Evolutionary conservation across 35 echinoderm and acorn worm genomes (phyloP).

Genomic region (Ophiothrix spiculata): DNA sequence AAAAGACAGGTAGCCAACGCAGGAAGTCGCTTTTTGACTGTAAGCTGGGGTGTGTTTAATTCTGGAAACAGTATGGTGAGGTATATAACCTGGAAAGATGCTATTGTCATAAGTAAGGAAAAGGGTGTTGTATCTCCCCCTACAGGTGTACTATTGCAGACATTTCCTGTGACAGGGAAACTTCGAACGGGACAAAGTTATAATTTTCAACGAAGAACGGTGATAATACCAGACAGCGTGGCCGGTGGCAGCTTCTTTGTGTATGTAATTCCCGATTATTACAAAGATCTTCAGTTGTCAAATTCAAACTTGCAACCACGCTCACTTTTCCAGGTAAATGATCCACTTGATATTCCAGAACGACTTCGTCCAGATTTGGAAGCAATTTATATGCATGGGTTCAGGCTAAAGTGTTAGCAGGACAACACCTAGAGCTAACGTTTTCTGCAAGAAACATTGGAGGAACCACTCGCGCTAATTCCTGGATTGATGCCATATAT

Average conservation of each 20-base stretch:
- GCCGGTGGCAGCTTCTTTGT: not conserved
- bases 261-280: slow-evolving; percentile 29
- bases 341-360: not conserved
- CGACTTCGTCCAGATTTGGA: not conserved
- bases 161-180: not conserved
- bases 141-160: not conserved
- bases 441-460: not conserved
- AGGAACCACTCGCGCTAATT: not conserved
- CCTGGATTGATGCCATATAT: not conserved
- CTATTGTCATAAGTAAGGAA: not conserved
- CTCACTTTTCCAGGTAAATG: not conserved
- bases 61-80: slow-evolving; percentile 23
- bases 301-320: not conserved
- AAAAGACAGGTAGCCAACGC: not conserved
- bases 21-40: not conserved
- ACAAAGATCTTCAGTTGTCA: not conserved
- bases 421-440: not conserved
- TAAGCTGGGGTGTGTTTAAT: slow-evolving; percentile 13
- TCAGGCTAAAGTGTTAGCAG: not conserved
- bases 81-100: slow-evolving; percentile 11
- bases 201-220: not conserved
- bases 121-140: not conserved
- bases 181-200: slow-evolving; percentile 3
- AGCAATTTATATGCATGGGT: not conserved
- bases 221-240: slow-evolving; percentile 15